Conservation (phyloP, 37 sponge, comb jelly and placozoan genomes). For the Cladorhizidae sp. region DNA sequence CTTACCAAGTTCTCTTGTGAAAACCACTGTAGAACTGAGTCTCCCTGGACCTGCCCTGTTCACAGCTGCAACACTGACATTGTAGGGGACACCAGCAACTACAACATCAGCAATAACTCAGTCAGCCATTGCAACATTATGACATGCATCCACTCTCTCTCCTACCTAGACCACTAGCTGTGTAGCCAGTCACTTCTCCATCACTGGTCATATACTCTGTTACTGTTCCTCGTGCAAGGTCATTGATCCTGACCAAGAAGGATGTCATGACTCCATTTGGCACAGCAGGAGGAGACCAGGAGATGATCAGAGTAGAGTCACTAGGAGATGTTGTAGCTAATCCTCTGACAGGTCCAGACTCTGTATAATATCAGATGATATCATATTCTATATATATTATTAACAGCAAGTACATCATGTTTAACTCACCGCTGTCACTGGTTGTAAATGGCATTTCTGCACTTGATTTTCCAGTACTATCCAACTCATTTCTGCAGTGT, state of each 20-base stretch:
- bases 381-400: no score
- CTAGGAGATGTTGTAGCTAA: background rate
- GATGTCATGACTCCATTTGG: slow-evolving; percentile 54
- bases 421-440: background rate
- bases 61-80: background rate
- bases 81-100: slow-evolving; percentile 2
- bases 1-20: background rate
- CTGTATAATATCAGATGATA: background rate
- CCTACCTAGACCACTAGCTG: background rate
- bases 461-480: background rate
- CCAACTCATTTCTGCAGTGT: background rate
- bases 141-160: background rate
- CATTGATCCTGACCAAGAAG: slow-evolving; percentile 29
- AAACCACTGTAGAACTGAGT: background rate
- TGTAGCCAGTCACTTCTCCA: background rate
- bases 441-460: background rate
- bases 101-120: background rate
- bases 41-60: background rate
- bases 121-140: no score
- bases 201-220: background rate
- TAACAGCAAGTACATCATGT: no score
- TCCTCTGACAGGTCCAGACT: background rate
- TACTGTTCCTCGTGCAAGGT: background rate
- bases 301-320: slow-evolving; percentile 16
- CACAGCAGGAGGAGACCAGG: slow-evolving; percentile 64